Evolutionary conservation across 92 coral and sea anemone species (phyloP), one percentile per base, ranked within the genome.

Genomic region (Umimayanthus chanpuru): DNA sequence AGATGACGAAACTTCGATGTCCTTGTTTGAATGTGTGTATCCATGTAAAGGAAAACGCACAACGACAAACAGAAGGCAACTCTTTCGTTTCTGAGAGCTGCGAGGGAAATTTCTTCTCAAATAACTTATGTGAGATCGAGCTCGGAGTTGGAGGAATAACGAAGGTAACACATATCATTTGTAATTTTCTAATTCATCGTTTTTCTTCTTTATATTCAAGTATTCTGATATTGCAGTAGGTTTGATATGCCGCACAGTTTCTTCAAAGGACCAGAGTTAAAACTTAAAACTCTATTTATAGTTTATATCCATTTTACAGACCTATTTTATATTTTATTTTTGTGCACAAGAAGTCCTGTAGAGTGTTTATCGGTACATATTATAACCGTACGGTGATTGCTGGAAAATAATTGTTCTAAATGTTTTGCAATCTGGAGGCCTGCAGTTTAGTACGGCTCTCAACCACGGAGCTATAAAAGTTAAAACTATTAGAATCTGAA

Each of bases 111-210:
- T 96, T 96, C 94, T 96, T 96, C 81, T 71, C 91, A 49, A 90
- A 75, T 20, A 88, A 93, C 20, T 87, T 96, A 56, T 90, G 87
- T 70, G 99, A 96, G 88, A 94, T 96, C 44, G 96, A 95, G 68
- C 94, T 96, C 5, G 99, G 97, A 15, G 98, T 96, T 65, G 99
- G 96, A n/a, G 99, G 99, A 32, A 96, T 96, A 81, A 94, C 91
- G 23, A 96, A 93, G 98, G 99, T 96, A 92, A 79, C 65, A 32
- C n/a, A 56, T 49, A 65, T 0, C 50, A 39, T 74, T 29, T 74
- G 7, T 9, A 38, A 6, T 74, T 74, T 39, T 23, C 3, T 9
- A 11, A 4, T 74, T n/a, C 44, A 23, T 9, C 44, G 1, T 14
- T 73, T 6, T 36, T 16, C 47, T 12, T 26, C 76, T 30, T 77